Conservation (phyloP, 2,888 invertebrate genomes). For the Terebella lapidaria region DNA sequence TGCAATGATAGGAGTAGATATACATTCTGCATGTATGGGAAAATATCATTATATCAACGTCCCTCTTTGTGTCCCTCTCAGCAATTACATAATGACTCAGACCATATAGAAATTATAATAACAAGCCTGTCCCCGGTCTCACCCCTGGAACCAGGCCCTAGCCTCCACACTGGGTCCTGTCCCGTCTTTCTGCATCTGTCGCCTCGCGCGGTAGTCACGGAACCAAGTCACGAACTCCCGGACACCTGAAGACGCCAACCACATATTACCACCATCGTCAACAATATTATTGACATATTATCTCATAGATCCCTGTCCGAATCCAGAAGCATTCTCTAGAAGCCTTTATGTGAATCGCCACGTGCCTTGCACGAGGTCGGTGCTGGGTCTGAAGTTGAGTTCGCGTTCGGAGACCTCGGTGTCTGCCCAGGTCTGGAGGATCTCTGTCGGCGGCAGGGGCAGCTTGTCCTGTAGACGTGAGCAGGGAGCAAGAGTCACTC, state of each 20-base stretch:
- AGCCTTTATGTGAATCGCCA: too few species aligned
- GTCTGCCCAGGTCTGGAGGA: constrained; percentile 25
- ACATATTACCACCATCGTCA: neutral
- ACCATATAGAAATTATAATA: too few species aligned
- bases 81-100: too few species aligned
- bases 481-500: neutral
- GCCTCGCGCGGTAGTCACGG: neutral
- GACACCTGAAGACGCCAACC: neutral
- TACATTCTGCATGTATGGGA: too few species aligned
- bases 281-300: neutral
- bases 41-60: too few species aligned
- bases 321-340: too few species aligned
- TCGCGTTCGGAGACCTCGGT: constrained; percentile 8
- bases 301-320: neutral
- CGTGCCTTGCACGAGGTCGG: constrained; percentile 13
- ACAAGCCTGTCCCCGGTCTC: too few species aligned
- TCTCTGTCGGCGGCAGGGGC: constrained; percentile 24
- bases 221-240: neutral
- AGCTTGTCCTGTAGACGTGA: constrained; percentile 14
- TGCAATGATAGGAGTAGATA: too few species aligned
- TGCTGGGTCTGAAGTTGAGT: constrained; percentile 18
- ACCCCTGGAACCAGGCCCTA: too few species aligned
- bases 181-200: too few species aligned
- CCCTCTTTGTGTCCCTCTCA: too few species aligned
- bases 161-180: too few species aligned